Evolutionary conservation across 2,113 vertebrate species (phyloP).

Genomic region (Hirundichthys speculiger): DNA sequence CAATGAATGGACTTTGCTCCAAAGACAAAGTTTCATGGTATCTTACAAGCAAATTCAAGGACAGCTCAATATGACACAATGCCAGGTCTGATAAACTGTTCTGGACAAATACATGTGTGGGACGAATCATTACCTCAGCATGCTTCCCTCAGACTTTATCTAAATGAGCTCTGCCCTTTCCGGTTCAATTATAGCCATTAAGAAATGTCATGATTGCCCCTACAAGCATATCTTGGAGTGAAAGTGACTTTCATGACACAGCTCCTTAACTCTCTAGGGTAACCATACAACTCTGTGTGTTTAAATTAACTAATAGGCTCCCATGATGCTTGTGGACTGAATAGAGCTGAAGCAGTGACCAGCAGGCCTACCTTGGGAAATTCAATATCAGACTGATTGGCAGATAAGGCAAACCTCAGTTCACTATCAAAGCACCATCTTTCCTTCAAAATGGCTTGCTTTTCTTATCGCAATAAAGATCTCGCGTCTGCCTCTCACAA

Average conservation of each 20-base stretch:
- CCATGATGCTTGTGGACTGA: conserved; percentile 57
- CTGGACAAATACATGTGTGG: not conserved
- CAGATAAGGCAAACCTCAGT: conserved; percentile 42
- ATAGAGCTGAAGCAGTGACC: conserved; percentile 37
- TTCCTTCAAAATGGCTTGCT: conserved; percentile 51
- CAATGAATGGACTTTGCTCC: conserved; percentile 58
- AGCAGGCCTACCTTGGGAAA: conserved; percentile 34
- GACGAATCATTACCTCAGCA: conserved; percentile 9
- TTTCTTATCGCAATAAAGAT: conserved; percentile 72
- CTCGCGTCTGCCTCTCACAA: conserved; percentile 54
- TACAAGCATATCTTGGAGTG: conserved; percentile 53
- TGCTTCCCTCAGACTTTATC: conserved; percentile 21
- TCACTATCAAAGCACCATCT: conserved; percentile 63
- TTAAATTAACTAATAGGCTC: conserved; percentile 77
- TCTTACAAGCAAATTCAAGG: conserved; percentile 30
- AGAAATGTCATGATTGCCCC: conserved; percentile 24
- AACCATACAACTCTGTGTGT: conserved; percentile 78
- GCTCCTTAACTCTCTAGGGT: conserved; percentile 68
- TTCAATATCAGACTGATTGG: conserved; percentile 50
- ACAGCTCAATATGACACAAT: conserved; percentile 1
- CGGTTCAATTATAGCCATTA: conserved; percentile 48
- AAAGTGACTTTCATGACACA: conserved; percentile 70
- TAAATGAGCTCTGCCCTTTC: conserved; percentile 44
- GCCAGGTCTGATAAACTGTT: not conserved
- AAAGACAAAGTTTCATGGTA: conserved; percentile 28